Evolutionary conservation across 2,888 invertebrate genomes (phyloP).

Genomic region (Phragmatobia fuliginosa): DNA sequence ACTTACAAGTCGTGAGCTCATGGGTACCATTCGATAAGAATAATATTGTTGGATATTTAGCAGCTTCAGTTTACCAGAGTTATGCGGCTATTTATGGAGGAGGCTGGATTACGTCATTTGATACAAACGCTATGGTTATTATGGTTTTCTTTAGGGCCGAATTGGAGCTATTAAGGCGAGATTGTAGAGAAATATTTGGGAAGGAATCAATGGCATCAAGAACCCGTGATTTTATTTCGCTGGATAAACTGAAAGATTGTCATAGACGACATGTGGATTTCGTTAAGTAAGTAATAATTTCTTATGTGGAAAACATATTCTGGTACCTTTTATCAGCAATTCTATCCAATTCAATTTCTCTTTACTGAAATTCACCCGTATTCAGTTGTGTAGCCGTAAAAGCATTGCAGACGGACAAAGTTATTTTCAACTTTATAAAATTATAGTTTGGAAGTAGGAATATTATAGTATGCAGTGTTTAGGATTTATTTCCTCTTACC

Average conservation of each 20-base stretch:
- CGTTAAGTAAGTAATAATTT: conserved; percentile 66
- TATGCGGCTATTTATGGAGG: conserved; percentile 75
- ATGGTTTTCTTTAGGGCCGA: conserved; percentile 79
- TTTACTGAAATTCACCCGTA: too few species aligned
- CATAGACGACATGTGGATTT: conserved; percentile 70
- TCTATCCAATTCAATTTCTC: too few species aligned
- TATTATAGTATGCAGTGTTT: too few species aligned
- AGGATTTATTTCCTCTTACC: not conserved
- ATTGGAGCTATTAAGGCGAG: conserved; percentile 68
- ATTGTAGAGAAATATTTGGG: conserved; percentile 68
- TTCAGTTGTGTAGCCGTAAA: too few species aligned
- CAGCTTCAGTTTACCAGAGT: conserved; percentile 68
- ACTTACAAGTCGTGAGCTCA: conserved; percentile 74
- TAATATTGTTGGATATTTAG: conserved; percentile 62
- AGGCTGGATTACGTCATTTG: conserved; percentile 79
- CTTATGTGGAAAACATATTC: not conserved
- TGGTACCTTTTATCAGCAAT: too few species aligned
- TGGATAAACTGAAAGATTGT: conserved; percentile 64
- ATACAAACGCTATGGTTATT: conserved; percentile 74
- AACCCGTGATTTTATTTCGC: conserved; percentile 46
- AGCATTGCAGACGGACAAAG: too few species aligned
- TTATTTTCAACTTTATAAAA: too few species aligned
- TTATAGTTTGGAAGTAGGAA: too few species aligned
- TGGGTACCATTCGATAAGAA: conserved; percentile 80
- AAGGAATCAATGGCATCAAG: conserved; percentile 30